Percentiles rank a stretch among this genome's conserved stretches.
Evolutionary conservation across 1,140 invertebrate genomes (phyloP).

Genomic region (Rhyacophila brunnea): DNA sequence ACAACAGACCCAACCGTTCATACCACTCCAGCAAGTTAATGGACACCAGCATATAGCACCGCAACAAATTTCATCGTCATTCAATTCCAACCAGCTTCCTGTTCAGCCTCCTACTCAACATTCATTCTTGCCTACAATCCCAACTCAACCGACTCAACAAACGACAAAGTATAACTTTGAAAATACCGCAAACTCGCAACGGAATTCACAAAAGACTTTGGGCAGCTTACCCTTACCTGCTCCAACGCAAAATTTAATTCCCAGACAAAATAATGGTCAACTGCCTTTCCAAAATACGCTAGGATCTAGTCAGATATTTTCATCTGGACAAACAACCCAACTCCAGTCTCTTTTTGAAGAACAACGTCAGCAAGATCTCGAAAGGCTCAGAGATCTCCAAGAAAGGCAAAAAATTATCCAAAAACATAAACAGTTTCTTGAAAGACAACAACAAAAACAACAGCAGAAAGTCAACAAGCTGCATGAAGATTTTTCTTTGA

Average conservation of each 20-base stretch:
- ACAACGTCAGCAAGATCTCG: constrained; percentile 61
- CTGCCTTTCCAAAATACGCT: constrained; percentile 45
- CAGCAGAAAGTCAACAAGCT: constrained; percentile 64
- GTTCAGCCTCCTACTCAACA: constrained; percentile 44
- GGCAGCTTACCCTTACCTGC: constrained; percentile 42
- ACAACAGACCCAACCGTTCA: constrained; percentile 20
- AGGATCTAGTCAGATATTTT: constrained; percentile 51
- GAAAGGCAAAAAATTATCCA: constrained; percentile 66
- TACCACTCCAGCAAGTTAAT: constrained; percentile 21
- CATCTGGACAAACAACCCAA: constrained; percentile 52
- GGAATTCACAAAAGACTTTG: constrained; percentile 33
- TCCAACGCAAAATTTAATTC: constrained; percentile 34
- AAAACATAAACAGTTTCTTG: constrained; percentile 67
- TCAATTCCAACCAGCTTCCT: constrained; percentile 5
- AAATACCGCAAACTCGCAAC: constrained; percentile 38
- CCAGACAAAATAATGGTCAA: constrained; percentile 41
- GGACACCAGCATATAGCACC: constrained; percentile 24
- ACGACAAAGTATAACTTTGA: constrained; percentile 43
- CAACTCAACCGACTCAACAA: constrained; percentile 38
- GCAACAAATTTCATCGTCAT: background rate
- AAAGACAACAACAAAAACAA: constrained; percentile 67
- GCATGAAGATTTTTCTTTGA: constrained; percentile 61
- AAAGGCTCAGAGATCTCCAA: constrained; percentile 56
- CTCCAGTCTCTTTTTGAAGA: constrained; percentile 60
- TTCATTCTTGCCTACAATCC: constrained; percentile 49